Evolutionary conservation across 2,113 vertebrate genomes (phyloP), one percentile per base, ranked within the genome.

Genomic region (Anguilla rostrata): DNA sequence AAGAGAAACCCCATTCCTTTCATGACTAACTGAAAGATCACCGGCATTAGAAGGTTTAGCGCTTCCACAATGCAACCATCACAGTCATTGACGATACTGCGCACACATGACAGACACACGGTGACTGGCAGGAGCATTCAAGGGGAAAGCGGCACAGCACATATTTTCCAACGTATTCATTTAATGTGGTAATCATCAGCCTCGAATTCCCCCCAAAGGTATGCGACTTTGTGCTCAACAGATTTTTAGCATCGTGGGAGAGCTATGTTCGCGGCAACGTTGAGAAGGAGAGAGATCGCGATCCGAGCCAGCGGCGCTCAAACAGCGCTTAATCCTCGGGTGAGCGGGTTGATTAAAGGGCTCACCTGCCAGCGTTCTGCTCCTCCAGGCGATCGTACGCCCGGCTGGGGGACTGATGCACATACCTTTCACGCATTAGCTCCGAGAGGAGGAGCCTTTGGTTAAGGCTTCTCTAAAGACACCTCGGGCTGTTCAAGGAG

Each of bases 371-470:
- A 71, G 57, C 39, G 39, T 43, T 11, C 0, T 43, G 16, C 60
- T 26, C 63, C 63, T 5, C 16, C 39, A 26, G 60, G 60, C 60
- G 3, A 66, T 26, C 60, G 8, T 26, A 6, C 60, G 20, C 8
- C 22, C 0, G 20, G 83, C 22, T 4, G 20, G 83, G 26, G 39
- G 2, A 46, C 57, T 4, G 29, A 39, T 26, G 26, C 18, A 22
- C 39, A 84, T 75, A 84, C 60, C 63, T 84, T 39, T 75, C 63
- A 41, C 20, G 63, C 83, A 40, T 71, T 84, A n/a, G 46, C 26
- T 2, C 49, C 8, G 4, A 43, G 40, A 71, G 39, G 40, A 41
- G 18, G 63, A 63, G 39, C 83, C 83, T 57, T 66, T 39, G 26
- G 16, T 18, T 22, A 49, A n/a, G 81, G 22, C 84, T 34, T 40